Percentiles rank a stretch among this genome's conserved stretches.
Evolutionary conservation across 2,888 invertebrate genomes (phyloP).

Genomic region (Synergus gifuensis): DNA sequence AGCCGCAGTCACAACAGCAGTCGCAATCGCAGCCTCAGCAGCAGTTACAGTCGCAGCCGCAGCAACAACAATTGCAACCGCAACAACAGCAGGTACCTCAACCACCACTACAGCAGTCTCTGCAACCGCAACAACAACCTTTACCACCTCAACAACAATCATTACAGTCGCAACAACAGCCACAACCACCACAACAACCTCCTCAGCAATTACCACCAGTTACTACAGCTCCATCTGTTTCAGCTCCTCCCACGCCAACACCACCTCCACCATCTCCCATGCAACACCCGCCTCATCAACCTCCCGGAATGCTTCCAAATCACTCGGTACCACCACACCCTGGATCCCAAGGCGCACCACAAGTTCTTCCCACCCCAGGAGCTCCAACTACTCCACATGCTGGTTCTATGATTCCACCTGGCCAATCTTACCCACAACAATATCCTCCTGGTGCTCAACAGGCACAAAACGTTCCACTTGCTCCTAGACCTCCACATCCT

Average conservation of each 20-base stretch:
- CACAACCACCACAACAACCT: conserved; percentile 61
- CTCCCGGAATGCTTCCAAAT: conserved; percentile 70
- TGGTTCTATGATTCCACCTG: conserved; percentile 71
- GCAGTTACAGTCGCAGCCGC: conserved; percentile 73
- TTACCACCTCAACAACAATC: conserved; percentile 61
- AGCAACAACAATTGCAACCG: conserved; percentile 63
- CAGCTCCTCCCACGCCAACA: conserved; percentile 70
- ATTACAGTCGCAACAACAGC: conserved; percentile 61
- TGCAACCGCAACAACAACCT: conserved; percentile 56
- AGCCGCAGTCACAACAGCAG: conserved; percentile 69
- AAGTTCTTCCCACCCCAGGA: conserved; percentile 70
- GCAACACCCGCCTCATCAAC: conserved; percentile 69
- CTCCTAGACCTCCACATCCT: conserved; percentile 80
- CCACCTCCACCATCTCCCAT: conserved; percentile 74
- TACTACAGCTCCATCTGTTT: conserved; percentile 60
- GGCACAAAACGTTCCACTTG: conserved; percentile 79
- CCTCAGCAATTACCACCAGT: conserved; percentile 55
- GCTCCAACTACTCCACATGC: conserved; percentile 66
- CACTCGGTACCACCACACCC: conserved; percentile 74
- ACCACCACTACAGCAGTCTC: conserved; percentile 65
- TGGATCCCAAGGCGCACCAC: conserved; percentile 58
- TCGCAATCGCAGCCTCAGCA: conserved; percentile 69
- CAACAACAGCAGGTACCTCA: conserved; percentile 70
- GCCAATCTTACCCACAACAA: conserved; percentile 76
- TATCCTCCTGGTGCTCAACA: conserved; percentile 76